Percentiles rank a stretch among this genome's conserved stretches.
Evolutionary conservation across 2,888 invertebrate species (phyloP).

Genomic region (Yponomeuta malinellus): DNA sequence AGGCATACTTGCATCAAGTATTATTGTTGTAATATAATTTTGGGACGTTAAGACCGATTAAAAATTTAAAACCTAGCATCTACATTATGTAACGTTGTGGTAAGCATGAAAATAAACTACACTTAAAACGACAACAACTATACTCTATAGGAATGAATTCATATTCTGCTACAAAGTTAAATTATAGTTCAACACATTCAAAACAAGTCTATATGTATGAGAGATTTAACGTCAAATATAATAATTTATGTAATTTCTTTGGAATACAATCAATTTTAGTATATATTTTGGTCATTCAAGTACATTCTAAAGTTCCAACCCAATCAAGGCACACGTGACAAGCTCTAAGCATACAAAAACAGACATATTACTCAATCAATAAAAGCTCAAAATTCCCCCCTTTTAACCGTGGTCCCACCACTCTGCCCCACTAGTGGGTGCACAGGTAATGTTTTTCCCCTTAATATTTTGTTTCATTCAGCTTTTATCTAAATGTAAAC

Average conservation of each 20-base stretch:
- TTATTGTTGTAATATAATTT: neutral
- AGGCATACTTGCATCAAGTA: neutral
- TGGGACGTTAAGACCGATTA: neutral
- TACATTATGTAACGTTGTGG: constrained; percentile 1
- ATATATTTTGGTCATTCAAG: constrained; percentile 19
- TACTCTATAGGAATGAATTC: constrained; percentile 6
- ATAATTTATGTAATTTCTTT: constrained; percentile 19
- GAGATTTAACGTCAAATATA: neutral
- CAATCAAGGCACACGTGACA: constrained; percentile 9
- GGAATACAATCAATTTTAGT: constrained; percentile 20
- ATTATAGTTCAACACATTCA: neutral
- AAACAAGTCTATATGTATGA: constrained; percentile 1
- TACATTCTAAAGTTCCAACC: constrained; percentile 20
- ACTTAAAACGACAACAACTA: constrained; percentile 5
- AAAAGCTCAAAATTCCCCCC: neutral
- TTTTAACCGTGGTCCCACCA: too few relatives aligned
- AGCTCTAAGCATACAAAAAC: neutral
- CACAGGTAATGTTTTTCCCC: too few relatives aligned
- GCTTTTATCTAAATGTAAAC: too few relatives aligned
- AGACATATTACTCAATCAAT: neutral
- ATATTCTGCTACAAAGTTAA: neutral
- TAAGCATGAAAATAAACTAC: neutral
- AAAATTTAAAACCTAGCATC: neutral
- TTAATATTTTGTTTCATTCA: neutral
- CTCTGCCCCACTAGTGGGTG: too few relatives aligned